Conservation (phyloP, 2,797 vertebrate species). For the Chiloscyllium punctatum region DNA sequence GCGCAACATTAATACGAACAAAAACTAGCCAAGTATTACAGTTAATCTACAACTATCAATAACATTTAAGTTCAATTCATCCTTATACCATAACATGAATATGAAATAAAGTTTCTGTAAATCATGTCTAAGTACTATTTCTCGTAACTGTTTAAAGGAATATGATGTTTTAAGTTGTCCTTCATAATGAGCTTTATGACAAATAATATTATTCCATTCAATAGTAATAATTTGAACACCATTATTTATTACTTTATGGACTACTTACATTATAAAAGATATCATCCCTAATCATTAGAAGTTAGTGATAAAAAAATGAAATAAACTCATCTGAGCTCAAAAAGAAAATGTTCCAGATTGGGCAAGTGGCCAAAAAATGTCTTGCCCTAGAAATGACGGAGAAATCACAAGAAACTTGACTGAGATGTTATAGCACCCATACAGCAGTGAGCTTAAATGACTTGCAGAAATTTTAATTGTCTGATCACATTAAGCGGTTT, state of each 20-base stretch:
- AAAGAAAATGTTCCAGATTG: slow-evolving; percentile 48
- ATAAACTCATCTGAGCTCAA: slow-evolving; percentile 76
- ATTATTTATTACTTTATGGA: slow-evolving; percentile 75
- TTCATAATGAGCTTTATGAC: slow-evolving; percentile 77
- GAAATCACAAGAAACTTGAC: slow-evolving; percentile 59
- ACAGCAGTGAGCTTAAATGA: slow-evolving; percentile 58
- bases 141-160: slow-evolving; percentile 38
- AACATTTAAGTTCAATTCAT: neutral
- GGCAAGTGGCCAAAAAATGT: slow-evolving; percentile 39
- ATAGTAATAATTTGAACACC: slow-evolving; percentile 87
- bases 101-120: neutral
- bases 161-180: slow-evolving; percentile 77
- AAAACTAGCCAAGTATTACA: neutral
- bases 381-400: slow-evolving; percentile 50
- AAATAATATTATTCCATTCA: slow-evolving; percentile 76
- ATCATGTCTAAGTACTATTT: neutral
- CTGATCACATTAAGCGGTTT: slow-evolving; percentile 78
- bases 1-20: neutral
- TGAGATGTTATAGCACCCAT: slow-evolving; percentile 50
- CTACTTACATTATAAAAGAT: slow-evolving; percentile 76
- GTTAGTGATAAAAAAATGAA: slow-evolving; percentile 73
- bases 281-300: slow-evolving; percentile 75
- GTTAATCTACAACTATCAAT: neutral
- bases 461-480: slow-evolving; percentile 75
- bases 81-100: neutral